Evolutionary conservation across 2,797 vertebrate genomes (phyloP).

Genomic region (Bryconaethiops microstoma): DNA sequence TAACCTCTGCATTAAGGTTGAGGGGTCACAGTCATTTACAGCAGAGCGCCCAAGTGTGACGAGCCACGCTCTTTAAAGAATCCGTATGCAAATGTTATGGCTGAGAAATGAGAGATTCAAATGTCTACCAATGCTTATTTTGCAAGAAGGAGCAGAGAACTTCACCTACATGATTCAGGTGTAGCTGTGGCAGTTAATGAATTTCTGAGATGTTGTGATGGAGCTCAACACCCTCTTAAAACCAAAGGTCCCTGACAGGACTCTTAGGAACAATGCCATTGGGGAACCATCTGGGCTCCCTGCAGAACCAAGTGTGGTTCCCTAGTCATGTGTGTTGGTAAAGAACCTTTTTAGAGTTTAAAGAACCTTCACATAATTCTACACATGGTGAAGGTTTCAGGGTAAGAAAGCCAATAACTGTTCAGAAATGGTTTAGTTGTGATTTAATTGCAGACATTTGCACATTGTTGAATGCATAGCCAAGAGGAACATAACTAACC

Average conservation of each 20-base stretch:
- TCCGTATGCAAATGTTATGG: background rate
- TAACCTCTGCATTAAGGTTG: background rate
- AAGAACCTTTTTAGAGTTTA: too few relatives aligned
- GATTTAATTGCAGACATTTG: too few relatives aligned
- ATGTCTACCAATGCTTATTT: background rate
- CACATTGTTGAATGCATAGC: too few relatives aligned
- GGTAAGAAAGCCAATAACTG: too few relatives aligned
- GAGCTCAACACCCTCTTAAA: background rate
- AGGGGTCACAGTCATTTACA: conserved; percentile 15
- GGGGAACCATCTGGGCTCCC: background rate
- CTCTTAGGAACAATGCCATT: too few relatives aligned
- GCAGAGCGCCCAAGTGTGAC: background rate
- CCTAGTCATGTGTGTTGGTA: too few relatives aligned
- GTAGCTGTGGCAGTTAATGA: background rate
- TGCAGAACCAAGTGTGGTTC: too few relatives aligned
- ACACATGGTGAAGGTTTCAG: too few relatives aligned
- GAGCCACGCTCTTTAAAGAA: background rate
- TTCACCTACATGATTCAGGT: background rate
- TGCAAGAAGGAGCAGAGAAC: background rate
- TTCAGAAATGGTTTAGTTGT: too few relatives aligned
- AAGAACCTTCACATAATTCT: too few relatives aligned
- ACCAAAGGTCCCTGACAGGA: too few relatives aligned
- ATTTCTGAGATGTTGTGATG: background rate
- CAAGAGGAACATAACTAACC: too few relatives aligned
- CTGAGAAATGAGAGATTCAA: background rate